Base-by-base conservation (phyloP, 2,888 invertebrate species). In the Diaprepes abbreviatus region DNA sequence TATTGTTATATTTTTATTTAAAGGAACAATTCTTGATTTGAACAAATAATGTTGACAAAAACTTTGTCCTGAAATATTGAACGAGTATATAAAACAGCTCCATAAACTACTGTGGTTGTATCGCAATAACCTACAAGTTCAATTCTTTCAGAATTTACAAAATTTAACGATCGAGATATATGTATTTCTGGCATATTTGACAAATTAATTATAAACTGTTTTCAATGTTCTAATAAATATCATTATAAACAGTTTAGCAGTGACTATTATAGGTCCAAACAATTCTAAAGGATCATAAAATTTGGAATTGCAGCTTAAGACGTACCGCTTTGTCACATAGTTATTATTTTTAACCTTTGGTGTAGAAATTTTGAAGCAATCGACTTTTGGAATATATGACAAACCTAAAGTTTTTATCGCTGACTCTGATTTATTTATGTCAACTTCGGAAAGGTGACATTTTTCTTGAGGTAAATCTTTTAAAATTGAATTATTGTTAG, bases 1-100 rank as follows among this genome's bases (percentile, higher is more conserved):
- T 14, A 70, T 63, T 1, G 72, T 66, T 33, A 50, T 5, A 9
- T n/a, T 48, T 65, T 73, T 71, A 31, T 38, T 70, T 3, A 74
- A 7, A 9, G 74, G 74, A 5, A 71, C 67, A 14, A 72, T 62
- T 50, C 58, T 59, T 3, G 72, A 68, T 58, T 74, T 70, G 71
- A 45, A 54, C 68, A 66, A 14, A 73, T n/a, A 12, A 74, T 10
- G 43, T 55, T 14, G 9, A 50, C 17, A 40, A 45, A 21, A 3
- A 64, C 36, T 14, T 52, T 38, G 9, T 57, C n/a, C 3, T 19
- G 6, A 24, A n/a, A 21, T 9, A 48, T 21, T 10, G 35, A 16
- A 38, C 62, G 17, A 10, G 54, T 21, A 19, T 73, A 74, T 38
- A 74, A 45, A 4, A 55, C 62, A 6, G 72, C 70, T 6, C 68